phyloP scores from a whole-genome alignment of 2,888 invertebrate genomes.

The Sphaerophoria rueppellii region DNA sequence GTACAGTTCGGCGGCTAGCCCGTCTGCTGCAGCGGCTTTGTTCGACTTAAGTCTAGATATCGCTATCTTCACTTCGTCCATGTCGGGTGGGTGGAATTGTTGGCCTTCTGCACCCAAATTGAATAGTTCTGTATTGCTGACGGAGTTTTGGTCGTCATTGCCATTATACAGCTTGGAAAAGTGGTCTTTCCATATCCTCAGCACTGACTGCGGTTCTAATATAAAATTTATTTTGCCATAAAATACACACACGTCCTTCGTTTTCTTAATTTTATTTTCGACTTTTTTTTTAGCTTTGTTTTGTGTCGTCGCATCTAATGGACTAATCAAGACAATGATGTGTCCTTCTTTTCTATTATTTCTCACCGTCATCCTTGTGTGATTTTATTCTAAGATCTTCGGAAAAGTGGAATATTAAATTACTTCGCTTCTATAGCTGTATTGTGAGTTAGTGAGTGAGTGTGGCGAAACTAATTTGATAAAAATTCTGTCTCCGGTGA shows the following conservation, averaged over 20 bases:
- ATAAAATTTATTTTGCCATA: constrained; percentile 50
- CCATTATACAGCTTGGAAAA: too few species aligned
- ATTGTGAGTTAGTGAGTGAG: background rate
- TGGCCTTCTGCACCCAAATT: too few species aligned
- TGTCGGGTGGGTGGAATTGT: too few species aligned
- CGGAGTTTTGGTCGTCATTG: too few species aligned
- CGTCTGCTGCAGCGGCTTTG: too few species aligned
- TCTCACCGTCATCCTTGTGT: constrained; percentile 12
- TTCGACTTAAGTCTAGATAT: too few species aligned
- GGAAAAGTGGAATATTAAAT: constrained; percentile 63
- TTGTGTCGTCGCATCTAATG: constrained; percentile 3
- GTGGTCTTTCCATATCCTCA: too few species aligned
- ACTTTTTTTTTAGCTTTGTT: background rate
- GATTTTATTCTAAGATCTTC: constrained; percentile 19
- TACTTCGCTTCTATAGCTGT: constrained; percentile 29
- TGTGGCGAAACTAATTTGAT: constrained; percentile 72
- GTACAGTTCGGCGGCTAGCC: too few species aligned
- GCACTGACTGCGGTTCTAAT: too few species aligned
- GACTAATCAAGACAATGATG: constrained; percentile 69
- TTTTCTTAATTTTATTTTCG: constrained; percentile 37
- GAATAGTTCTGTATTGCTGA: too few species aligned
- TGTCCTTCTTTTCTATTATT: constrained; percentile 35
- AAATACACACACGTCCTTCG: constrained; percentile 60
- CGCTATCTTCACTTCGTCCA: too few species aligned
- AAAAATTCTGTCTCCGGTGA: constrained; percentile 72